Evolutionary conservation across 2,888 invertebrate genomes (phyloP).

Genomic region (Clanis bilineata): DNA sequence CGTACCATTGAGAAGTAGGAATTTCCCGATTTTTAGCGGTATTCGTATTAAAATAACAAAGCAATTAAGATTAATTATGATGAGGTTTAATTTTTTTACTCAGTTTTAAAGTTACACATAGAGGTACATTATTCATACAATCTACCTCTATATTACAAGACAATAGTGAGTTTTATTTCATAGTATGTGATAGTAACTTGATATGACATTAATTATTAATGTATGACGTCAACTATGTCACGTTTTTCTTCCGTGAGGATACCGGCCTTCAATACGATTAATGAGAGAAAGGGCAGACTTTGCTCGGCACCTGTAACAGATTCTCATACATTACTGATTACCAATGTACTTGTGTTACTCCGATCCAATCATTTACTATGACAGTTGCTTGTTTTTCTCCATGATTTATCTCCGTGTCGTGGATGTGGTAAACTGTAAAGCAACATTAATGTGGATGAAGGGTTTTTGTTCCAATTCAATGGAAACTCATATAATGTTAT

Average conservation of each 20-base stretch:
- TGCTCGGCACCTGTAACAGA: background rate
- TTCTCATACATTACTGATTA: background rate
- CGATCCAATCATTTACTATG: background rate
- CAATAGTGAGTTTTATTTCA: too few species aligned
- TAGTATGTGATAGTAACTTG: background rate
- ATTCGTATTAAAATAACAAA: too few species aligned
- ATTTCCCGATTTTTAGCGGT: too few species aligned
- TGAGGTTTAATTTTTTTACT: too few species aligned
- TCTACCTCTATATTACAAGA: too few species aligned
- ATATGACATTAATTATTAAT: background rate
- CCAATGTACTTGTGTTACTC: background rate
- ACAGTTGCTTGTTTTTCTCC: slow-evolving; percentile 9
- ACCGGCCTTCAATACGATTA: background rate
- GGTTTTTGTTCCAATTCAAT: slow-evolving; percentile 10
- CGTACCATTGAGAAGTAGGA: background rate
- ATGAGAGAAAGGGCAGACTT: background rate
- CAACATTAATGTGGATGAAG: slow-evolving; percentile 12
- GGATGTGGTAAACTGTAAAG: slow-evolving; percentile 9
- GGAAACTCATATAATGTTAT: slow-evolving; percentile 11
- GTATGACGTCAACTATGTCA: background rate
- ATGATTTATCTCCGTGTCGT: background rate
- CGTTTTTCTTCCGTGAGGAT: background rate
- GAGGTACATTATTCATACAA: too few species aligned
- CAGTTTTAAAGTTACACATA: too few species aligned
- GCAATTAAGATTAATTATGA: too few species aligned